Evolutionary conservation across 1,140 invertebrate genomes (phyloP), one percentile per base, ranked within the genome.

Genomic region (Pentalonia nigronervosa): DNA sequence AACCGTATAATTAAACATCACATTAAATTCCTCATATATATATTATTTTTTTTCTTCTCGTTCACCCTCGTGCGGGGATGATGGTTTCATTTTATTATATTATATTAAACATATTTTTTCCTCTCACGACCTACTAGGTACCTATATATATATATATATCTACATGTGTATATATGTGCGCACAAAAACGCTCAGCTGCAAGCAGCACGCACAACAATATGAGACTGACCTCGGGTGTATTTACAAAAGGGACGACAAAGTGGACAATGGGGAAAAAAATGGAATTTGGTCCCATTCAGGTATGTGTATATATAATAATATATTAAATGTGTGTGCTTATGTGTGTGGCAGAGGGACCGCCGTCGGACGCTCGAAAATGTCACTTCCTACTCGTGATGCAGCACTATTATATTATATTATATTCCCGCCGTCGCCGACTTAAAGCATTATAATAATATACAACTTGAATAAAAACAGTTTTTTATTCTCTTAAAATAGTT

Each of bases 1-100:
- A 84, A 92, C 91, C 76, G 91, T 92, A 92, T 92, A 92, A 92
- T 92, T 92, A 92, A 92, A 92, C 48, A 84, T 92, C 81, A 92
- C 83, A 83, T 92, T 92, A 83, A 84, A 84, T 84, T 92, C 81
- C n/a, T 50, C 41, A 36, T 84, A 30, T 92, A n/a, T n/a, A n/a
- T n/a, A n/a, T n/a, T n/a, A n/a, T 84, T 50, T 91, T 81, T 48
- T 81, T 50, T 50, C 17, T 92, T 83, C 48, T 91, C 47, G 23
- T 81, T 30, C n/a, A 48, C 48, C 50, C 36, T 36, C 47, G 34
- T 34, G 4, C 48, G 76, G 91, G 47, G 91, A 84, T 84, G 91
- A 84, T 84, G 91, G 50, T 92, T 92, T 92, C 76, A 48, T 91
- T 81, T 81, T 48, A 23, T 47, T 92, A 67, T 83, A 76, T 30